These are phyloP conservation scores for Odontamblyopus lacepedii DNA, from an alignment of 2,797 vertebrate species.

Conservation along the genomic window DNA sequence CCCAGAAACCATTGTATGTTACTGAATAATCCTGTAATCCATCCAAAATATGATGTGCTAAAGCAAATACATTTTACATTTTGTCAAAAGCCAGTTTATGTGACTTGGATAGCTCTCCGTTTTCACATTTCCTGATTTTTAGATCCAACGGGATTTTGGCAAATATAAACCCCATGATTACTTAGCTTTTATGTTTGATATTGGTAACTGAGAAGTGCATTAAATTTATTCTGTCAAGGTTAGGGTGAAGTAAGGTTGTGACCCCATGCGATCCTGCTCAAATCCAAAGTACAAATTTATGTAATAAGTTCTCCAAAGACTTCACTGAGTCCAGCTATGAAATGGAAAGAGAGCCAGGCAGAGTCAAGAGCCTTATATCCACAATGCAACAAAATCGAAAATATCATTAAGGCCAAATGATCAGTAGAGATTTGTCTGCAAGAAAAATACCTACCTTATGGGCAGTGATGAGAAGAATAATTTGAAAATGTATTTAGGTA, in stretches of 20 bases:
- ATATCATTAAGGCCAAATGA: slow-evolving; percentile 46
- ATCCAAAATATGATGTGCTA: slow-evolving; percentile 39
- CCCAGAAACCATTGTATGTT: neutral
- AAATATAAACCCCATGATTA: slow-evolving; percentile 45
- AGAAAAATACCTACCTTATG: slow-evolving; percentile 41
- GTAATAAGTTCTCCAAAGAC: slow-evolving; percentile 24
- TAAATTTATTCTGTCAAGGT: slow-evolving; percentile 31
- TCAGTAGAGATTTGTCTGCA: slow-evolving; percentile 42
- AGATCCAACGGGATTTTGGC: slow-evolving; percentile 41
- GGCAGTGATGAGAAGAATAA: neutral
- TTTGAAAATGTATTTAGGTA: no score
- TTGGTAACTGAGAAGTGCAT: slow-evolving; percentile 35
- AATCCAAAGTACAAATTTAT: slow-evolving; percentile 49
- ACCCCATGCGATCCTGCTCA: slow-evolving; percentile 40
- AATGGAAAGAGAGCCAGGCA: slow-evolving; percentile 45
- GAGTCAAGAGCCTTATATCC: slow-evolving; percentile 55
- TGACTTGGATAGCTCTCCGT: slow-evolving; percentile 31
- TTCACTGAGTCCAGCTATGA: slow-evolving; percentile 31
- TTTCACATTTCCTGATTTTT: slow-evolving; percentile 27
- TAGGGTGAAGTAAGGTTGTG: slow-evolving; percentile 26
- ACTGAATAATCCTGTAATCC: slow-evolving; percentile 38
- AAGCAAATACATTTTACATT: slow-evolving; percentile 37
- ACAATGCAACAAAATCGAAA: slow-evolving; percentile 44
- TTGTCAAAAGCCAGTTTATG: slow-evolving; percentile 33
- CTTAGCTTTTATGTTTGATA: slow-evolving; percentile 34